Evolutionary conservation across 2,888 invertebrate species (phyloP).

Genomic region (Xestoiulus laeticollis): DNA sequence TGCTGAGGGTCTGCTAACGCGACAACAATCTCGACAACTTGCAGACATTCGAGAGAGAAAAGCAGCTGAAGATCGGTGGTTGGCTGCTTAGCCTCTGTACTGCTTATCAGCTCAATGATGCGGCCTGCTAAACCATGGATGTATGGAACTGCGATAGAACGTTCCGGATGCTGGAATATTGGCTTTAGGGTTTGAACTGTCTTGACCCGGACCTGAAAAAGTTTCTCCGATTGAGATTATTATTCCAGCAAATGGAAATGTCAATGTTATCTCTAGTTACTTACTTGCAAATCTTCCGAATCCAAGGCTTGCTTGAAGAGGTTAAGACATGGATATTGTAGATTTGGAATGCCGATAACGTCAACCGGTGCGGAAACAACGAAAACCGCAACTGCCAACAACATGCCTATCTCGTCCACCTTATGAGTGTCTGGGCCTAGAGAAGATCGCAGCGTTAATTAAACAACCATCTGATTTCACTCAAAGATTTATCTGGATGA

Average conservation of each 20-base stretch:
- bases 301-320: conserved; percentile 82
- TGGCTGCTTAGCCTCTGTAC: conserved; percentile 71
- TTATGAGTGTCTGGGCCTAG: conserved; percentile 59
- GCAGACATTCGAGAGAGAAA: conserved; percentile 77
- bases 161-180: conserved; percentile 78
- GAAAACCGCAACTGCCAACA: conserved; percentile 88
- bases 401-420: conserved; percentile 81
- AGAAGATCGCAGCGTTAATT: background rate
- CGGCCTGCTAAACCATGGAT: conserved; percentile 83
- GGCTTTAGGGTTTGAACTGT: conserved; percentile 81
- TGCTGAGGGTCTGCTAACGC: conserved; percentile 78
- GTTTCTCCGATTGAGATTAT: background rate
- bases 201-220: conserved; percentile 68
- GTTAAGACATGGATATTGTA: conserved; percentile 91
- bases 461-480: background rate
- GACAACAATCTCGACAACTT: conserved; percentile 78
- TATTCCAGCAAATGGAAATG: background rate
- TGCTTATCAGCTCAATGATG: conserved; percentile 78
- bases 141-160: conserved; percentile 77
- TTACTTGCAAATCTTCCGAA: conserved; percentile 58
- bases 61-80: conserved; percentile 75
- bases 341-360: conserved; percentile 79
- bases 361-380: conserved; percentile 82
- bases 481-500: too few relatives aligned
- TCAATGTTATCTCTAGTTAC: background rate